These are phyloP conservation scores for Takifugu rubripes DNA, from an alignment of 2,797 vertebrate species.

Conservation along the genomic window DNA sequence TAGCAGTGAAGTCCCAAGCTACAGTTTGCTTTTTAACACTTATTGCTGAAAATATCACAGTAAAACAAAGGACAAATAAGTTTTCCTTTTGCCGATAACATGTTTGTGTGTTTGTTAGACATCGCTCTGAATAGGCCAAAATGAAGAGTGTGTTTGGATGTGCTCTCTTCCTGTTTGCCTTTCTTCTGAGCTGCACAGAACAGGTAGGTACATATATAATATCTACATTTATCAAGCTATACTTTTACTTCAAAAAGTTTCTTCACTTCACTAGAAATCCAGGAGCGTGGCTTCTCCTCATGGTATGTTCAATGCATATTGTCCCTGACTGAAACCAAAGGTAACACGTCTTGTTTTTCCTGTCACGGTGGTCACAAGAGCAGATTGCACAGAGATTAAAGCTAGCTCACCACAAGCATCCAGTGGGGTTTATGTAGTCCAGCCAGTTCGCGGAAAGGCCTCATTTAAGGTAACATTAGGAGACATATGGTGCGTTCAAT, in stretches of 20 bases:
- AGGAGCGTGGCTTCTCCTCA: not conserved
- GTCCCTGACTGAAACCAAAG: not conserved
- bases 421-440: constrained; percentile 60
- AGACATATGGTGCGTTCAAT: not conserved
- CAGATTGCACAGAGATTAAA: constrained; percentile 66
- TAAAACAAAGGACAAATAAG: too few species aligned
- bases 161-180: constrained; percentile 16
- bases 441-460: constrained; percentile 17
- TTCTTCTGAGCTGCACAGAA: constrained; percentile 24
- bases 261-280: constrained; percentile 1
- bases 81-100: too few species aligned
- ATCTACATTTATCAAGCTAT: not conserved
- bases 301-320: constrained; percentile 29
- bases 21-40: too few species aligned
- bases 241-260: constrained; percentile 4
- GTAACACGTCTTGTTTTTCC: not conserved
- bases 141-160: constrained; percentile 28
- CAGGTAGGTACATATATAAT: constrained; percentile 20
- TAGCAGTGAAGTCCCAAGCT: too few species aligned
- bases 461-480: constrained; percentile 52
- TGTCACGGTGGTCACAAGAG: constrained; percentile 20
- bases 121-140: constrained; percentile 21
- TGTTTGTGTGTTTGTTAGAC: not conserved
- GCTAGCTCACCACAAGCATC: constrained; percentile 19
- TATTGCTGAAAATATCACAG: too few species aligned